Evolutionary conservation across 2,113 vertebrate species (phyloP).

Genomic region (Hippocampus barbouri): DNA sequence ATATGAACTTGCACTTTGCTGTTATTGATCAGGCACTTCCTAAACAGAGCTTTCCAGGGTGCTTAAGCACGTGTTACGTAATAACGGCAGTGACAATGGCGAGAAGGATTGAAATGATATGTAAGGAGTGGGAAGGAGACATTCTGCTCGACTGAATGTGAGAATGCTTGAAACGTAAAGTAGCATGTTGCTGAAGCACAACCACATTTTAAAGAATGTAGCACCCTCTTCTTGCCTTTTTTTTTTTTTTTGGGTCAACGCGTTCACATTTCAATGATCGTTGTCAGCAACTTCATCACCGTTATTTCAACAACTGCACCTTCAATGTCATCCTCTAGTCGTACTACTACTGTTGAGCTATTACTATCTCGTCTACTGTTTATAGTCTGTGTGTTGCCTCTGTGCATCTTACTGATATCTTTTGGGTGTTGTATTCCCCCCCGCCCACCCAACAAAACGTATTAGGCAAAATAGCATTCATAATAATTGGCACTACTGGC

Average conservation of each 20-base stretch:
- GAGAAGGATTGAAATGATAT: conserved; percentile 45
- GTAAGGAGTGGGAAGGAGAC: conserved; percentile 50
- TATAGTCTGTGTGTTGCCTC: conserved; percentile 49
- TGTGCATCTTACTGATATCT: conserved; percentile 59
- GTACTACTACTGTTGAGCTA: conserved; percentile 76
- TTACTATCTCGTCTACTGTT: conserved; percentile 50
- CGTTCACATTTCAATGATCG: conserved; percentile 47
- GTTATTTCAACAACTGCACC: conserved; percentile 42
- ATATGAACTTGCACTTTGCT: conserved; percentile 65
- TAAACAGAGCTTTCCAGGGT: conserved; percentile 68
- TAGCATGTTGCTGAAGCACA: conserved; percentile 64
- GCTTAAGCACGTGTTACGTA: conserved; percentile 51
- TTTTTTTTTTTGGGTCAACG: conserved; percentile 38
- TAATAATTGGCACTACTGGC: conserved; percentile 98
- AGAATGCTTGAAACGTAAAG: conserved; percentile 54
- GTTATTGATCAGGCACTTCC: conserved; percentile 72
- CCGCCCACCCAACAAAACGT: conserved; percentile 51
- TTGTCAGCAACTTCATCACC: conserved; percentile 21
- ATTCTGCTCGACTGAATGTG: conserved; percentile 59
- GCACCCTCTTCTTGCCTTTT: conserved; percentile 41
- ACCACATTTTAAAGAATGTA: conserved; percentile 59
- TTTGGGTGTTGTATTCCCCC: conserved; percentile 51
- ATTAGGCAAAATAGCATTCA: conserved; percentile 94
- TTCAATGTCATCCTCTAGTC: conserved; percentile 67
- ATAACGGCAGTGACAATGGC: conserved; percentile 56